Evolutionary conservation across 2,888 invertebrate genomes (phyloP), one percentile per base, ranked within the genome.

Genomic region (Dynastes maya): DNA sequence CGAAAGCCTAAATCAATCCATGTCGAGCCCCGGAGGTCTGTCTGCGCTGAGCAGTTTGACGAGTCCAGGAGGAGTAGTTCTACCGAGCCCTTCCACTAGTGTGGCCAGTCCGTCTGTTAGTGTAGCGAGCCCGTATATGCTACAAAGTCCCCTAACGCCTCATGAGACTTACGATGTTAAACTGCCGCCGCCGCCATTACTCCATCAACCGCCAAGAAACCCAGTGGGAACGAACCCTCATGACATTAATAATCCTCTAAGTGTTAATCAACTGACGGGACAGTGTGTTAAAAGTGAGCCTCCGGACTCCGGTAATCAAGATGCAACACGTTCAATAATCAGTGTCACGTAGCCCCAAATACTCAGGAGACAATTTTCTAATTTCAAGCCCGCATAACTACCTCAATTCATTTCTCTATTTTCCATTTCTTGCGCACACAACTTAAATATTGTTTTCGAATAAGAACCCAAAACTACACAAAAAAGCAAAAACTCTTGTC

Each of bases 151-250:
- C n/a, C 82, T 89, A 68, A 89, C 89, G 55, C 89, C 89, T 2
- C 89, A 88, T 82, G 87, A 87, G 78, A 80, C 84, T 82, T 86
- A 88, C 86, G 88, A 89, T 81, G 86, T 87, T 79, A 89, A 89
- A 80, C 85, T 88, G 78, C 88, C 88, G 51, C 88, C 88, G 74
- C 88, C 87, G 77, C 89, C 86, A 76, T 83, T 87, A 83, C 88
- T 88, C 84, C 89, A 84, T 84, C 89, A 85, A 78, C 90, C 90
- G 76, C 90, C 91, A 82, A 91, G 96, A 82, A 93, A 95, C 88
- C 97, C 97, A 61, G 96, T 97, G 78, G 97, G 97, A 80, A 96
- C 96, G 67, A 97, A 97, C 90, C 97, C 97, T 61, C 94, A 96
- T 84, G 97, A 97, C 90, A 94, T 95, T 82, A 97, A 97, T 90